A percentile compares a stretch with the other conserved stretches of the same genome.
phyloP scores from a whole-genome alignment of 2,797 vertebrate species.

The Knipowitschia caucasica region DNA sequence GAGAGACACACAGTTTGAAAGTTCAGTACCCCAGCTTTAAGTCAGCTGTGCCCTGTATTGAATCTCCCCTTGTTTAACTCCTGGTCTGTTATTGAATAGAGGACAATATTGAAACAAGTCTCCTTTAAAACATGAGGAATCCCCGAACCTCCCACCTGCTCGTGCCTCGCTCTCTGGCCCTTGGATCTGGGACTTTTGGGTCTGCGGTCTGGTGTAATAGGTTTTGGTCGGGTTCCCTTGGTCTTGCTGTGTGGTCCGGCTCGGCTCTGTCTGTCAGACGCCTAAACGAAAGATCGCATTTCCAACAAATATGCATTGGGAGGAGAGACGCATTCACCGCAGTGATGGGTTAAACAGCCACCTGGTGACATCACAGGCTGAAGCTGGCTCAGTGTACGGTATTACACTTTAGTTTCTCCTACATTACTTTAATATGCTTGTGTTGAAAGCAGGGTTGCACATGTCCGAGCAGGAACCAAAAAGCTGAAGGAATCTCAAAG shows the following conservation, averaged over 20 bases:
- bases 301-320: conserved; percentile 23
- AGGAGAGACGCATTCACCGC: conserved; percentile 2
- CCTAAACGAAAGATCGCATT: conserved; percentile 33
- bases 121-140: too few species aligned
- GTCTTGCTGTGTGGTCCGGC: conserved; percentile 69
- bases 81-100: too few species aligned
- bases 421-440: neutral
- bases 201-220: conserved; percentile 68
- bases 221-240: conserved; percentile 46
- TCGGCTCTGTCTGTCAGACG: conserved; percentile 47
- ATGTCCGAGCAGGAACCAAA: too few species aligned
- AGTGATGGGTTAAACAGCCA: neutral
- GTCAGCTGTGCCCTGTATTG: too few species aligned
- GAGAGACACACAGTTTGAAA: neutral
- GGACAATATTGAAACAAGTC: too few species aligned
- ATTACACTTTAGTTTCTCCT: neutral
- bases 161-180: conserved; percentile 51
- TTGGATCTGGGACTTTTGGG: conserved; percentile 61
- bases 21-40: too few species aligned
- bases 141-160: neutral
- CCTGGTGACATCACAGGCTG: conserved; percentile 11
- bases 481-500: too few species aligned
- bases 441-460: neutral
- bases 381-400: neutral
- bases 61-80: too few species aligned